Base-by-base conservation (phyloP, 1,140 invertebrate genomes). In the Paralvinella palmiformis region DNA sequence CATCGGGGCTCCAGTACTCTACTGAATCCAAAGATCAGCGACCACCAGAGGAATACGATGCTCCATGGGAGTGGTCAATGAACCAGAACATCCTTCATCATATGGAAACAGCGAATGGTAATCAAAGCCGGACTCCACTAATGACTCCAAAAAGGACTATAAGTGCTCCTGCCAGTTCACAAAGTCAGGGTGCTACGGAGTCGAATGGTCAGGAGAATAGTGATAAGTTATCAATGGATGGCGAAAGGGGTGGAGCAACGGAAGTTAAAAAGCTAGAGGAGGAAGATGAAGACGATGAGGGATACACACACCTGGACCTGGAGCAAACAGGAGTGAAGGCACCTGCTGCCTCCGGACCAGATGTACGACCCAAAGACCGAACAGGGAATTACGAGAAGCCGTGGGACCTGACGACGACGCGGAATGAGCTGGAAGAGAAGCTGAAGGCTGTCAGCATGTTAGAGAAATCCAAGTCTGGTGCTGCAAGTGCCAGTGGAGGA, bases 341-440 rank as follows among this genome's bases (percentile, higher is more conserved):
- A 10, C 48, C 48, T 17, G 7, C 48, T n/a, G n/a, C n/a, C n/a
- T n/a, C n/a, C n/a, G n/a, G n/a, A n/a, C n/a, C n/a, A n/a, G n/a
- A n/a, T n/a, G n/a, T n/a, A n/a, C n/a, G n/a, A n/a, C 6, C 27
- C 27, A 36, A 57, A n/a, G 20, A 22, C 27, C 27, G 20, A 20
- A 22, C 35, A 36, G 55, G 55, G 10, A 57, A 57, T 27, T 64
- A 64, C 56, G 63, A 64, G 3, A 55, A 64, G 27, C 63, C 63
- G 1, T 64, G 63, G 63, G 52, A 64, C 29, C 45, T 55, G 31
- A 36, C 56, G 1, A 35, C 50, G 5, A 53, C 52, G 17, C 63
- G 48, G 20, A 31, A 41, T 1, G 63, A 64, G 17, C 32, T 64
- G 24, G 55, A 64, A 35, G 63, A 64, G 33, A 33, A 50, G 33